Evolutionary conservation across 64 coral and sea anemone species (phyloP).

Genomic region (Cladopsammia gracilis): DNA sequence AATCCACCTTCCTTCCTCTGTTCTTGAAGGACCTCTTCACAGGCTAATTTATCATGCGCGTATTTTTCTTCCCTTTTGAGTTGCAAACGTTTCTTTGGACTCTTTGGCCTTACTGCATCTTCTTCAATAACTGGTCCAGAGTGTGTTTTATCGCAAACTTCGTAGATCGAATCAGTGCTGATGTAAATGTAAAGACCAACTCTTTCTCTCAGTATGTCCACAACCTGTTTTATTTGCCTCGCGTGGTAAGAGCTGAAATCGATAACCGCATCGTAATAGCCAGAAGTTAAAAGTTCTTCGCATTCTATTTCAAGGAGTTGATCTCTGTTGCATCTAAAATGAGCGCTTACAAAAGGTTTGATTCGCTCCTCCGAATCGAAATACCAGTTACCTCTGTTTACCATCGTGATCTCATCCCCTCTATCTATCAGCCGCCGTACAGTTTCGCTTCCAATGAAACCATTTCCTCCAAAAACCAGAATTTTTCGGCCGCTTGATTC

Average conservation of each 20-base stretch:
- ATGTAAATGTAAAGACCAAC: constrained; percentile 96
- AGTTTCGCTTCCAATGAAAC: constrained; percentile 93
- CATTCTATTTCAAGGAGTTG: constrained; percentile 86
- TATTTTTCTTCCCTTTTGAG: constrained; percentile 81
- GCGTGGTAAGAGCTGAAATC: constrained; percentile 93
- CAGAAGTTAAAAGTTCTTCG: constrained; percentile 78
- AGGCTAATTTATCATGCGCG: constrained; percentile 92
- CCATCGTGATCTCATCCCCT: constrained; percentile 76
- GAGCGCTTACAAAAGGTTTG: constrained; percentile 67
- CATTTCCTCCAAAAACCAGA: constrained; percentile 96
- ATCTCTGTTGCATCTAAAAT: constrained; percentile 89
- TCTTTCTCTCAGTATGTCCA: constrained; percentile 72
- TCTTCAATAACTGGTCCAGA: constrained; percentile 66
- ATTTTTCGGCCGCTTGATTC: constrained; percentile 26
- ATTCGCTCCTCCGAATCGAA: constrained; percentile 94
- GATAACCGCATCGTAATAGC: constrained; percentile 87
- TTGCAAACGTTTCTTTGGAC: constrained; percentile 63
- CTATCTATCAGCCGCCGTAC: constrained; percentile 68
- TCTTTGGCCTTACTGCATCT: constrained; percentile 88
- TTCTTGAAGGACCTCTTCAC: constrained; percentile 87
- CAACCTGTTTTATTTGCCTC: constrained; percentile 82
- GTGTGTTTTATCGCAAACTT: constrained; percentile 90
- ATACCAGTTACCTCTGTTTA: constrained; percentile 98
- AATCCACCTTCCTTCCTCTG: constrained; percentile 83
- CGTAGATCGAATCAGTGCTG: constrained; percentile 89